Base-by-base conservation (phyloP, 2,888 invertebrate species). In the Dicyrtomina minuta region DNA sequence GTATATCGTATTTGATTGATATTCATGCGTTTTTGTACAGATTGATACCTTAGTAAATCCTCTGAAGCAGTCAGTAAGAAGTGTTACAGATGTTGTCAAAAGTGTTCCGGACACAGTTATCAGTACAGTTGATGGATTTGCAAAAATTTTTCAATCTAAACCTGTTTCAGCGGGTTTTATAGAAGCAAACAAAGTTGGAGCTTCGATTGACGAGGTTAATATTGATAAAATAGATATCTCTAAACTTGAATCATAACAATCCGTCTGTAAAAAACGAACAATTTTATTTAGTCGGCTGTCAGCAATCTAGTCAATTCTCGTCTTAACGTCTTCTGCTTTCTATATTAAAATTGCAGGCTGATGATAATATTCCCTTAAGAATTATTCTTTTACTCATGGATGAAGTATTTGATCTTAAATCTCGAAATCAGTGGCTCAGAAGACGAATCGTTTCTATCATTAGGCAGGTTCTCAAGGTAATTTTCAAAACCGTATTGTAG, bases 41-140 rank as follows among this genome's bases (percentile, higher is more conserved):
- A 85, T 89, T 75, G 88, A 89, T 79, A 88, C 88, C 22, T 82
- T 92, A 53, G 89, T 92, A 59, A 90, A 90, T 80, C 93, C 95
- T 0, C 83, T 96, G 70, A 88, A 89, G 79, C 89, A 88, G 5
- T 92, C 93, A 0, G 91, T 93, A 85, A 88, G 90, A 79, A 89
- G 83, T 24, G 85, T 89, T 24, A 87, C 88, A 1, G 86, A 86
- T 78, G 88, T 91, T 0, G 89, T 96, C 33, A 91, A 91, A 81
- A 89, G 70, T 43, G 90, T 93, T 86, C 94, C 95, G 0, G 94
- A 95, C 80, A 91, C 91, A 79, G 87, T 95, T 74, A 86, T 90
- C 43, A 92, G 89, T 78, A 92, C 92, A 0, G 90, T 94, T 0
- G 92, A 89, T 79, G 91, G 91, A 68, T 86, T 92, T 75, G 89